Conservation (phyloP, 2,888 invertebrate genomes). For the Magallana nippona region DNA sequence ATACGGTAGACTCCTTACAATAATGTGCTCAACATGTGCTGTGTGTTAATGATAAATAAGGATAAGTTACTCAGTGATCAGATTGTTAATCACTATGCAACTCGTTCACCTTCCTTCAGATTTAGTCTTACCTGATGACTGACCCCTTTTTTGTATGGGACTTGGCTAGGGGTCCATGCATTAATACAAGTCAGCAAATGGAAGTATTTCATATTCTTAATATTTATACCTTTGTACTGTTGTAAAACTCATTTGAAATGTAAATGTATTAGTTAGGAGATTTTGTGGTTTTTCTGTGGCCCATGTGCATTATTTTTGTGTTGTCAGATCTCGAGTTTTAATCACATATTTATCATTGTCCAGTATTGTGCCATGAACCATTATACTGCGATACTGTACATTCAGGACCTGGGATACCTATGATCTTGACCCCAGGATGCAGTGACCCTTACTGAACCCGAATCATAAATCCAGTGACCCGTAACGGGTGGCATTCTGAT, state of each 20-base stretch:
- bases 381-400: not conserved
- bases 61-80: no score
- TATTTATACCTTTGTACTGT: not conserved
- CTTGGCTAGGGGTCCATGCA: not conserved
- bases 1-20: not conserved
- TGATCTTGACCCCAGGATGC: not conserved
- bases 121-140: not conserved
- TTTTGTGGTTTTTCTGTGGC: no score
- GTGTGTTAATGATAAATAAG: not conserved
- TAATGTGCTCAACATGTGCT: conserved; percentile 13
- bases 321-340: conserved; percentile 10
- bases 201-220: not conserved
- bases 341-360: conserved; percentile 4
- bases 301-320: not conserved
- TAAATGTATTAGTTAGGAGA: no score
- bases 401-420: no score
- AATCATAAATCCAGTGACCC: not conserved
- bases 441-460: not conserved
- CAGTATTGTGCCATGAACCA: conserved; percentile 25
- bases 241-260: no score
- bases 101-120: not conserved
- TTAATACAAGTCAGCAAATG: not conserved
- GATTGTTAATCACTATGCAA: no score
- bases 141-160: not conserved
- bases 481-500: not conserved